Percentiles rank a stretch among this genome's conserved stretches.
Evolutionary conservation across 2,113 vertebrate genomes (phyloP).

Genomic region (Herpailurus yagouaroundi): DNA sequence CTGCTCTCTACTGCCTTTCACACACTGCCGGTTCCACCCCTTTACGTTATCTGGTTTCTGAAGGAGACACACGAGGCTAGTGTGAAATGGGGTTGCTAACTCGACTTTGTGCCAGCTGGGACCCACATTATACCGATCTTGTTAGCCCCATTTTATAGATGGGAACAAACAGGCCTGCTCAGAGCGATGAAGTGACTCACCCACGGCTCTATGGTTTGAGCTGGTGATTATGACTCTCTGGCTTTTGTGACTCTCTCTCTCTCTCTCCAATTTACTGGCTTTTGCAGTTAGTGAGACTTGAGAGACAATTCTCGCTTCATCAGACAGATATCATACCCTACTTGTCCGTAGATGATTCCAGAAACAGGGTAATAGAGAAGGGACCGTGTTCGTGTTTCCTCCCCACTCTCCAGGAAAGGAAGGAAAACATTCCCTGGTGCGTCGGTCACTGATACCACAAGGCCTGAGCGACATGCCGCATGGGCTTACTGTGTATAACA

Average conservation of each 20-base stretch:
- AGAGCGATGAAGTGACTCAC: not conserved
- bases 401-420: not conserved
- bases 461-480: rapidly evolving
- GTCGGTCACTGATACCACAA: rapidly evolving
- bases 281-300: not conserved
- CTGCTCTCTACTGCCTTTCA: not conserved
- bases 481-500: rapidly evolving
- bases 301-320: not conserved
- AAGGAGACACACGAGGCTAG: not conserved
- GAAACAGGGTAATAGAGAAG: not conserved
- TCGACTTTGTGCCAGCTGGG: not conserved
- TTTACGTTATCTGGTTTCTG: not conserved
- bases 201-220: not conserved
- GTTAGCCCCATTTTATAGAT: not conserved
- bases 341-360: not conserved
- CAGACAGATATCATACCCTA: not conserved
- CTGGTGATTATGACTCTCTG: not conserved
- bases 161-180: not conserved
- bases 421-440: rapidly evolving
- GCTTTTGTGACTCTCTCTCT: not conserved
- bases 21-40: rapidly evolving
- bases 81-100: not conserved
- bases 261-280: not conserved
- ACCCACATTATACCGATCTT: not conserved
- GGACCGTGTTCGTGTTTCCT: not conserved